phyloP scores from a whole-genome alignment of 2,797 vertebrate species.

The Smutsia gigantea region DNA sequence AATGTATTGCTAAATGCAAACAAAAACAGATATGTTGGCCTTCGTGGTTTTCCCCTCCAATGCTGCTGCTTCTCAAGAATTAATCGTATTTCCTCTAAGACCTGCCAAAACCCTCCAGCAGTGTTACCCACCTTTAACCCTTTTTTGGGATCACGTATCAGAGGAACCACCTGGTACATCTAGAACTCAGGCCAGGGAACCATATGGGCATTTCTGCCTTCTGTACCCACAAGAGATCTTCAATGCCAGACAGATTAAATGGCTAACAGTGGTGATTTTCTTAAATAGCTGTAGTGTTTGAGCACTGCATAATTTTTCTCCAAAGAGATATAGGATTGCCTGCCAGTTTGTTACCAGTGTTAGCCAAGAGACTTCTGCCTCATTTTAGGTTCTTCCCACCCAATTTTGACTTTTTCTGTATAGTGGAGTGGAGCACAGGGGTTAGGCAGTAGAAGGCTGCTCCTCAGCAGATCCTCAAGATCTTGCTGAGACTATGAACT shows the following conservation, averaged over 20 bases:
- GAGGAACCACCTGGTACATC: background rate
- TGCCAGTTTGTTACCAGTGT: background rate
- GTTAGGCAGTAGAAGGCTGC: background rate
- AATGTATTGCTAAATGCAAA: background rate
- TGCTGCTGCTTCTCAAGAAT: background rate
- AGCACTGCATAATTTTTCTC: background rate
- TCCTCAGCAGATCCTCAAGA: background rate
- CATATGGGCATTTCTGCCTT: background rate
- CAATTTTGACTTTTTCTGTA: background rate
- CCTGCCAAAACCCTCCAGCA: background rate
- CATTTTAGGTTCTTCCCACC: background rate
- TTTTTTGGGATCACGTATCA: background rate
- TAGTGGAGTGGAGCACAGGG: background rate
- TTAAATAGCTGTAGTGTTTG: background rate
- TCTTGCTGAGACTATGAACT: background rate
- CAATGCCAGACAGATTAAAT: background rate
- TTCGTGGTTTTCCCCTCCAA: background rate
- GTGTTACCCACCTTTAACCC: background rate
- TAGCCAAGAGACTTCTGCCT: background rate
- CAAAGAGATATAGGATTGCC: background rate
- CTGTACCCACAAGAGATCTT: background rate
- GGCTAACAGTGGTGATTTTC: background rate
- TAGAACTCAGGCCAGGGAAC: background rate
- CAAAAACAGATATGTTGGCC: background rate
- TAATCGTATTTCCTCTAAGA: background rate